These are phyloP conservation scores for Microtus pennsylvanicus DNA, from an alignment of 2,113 vertebrate species.

Conservation along the genomic window DNA sequence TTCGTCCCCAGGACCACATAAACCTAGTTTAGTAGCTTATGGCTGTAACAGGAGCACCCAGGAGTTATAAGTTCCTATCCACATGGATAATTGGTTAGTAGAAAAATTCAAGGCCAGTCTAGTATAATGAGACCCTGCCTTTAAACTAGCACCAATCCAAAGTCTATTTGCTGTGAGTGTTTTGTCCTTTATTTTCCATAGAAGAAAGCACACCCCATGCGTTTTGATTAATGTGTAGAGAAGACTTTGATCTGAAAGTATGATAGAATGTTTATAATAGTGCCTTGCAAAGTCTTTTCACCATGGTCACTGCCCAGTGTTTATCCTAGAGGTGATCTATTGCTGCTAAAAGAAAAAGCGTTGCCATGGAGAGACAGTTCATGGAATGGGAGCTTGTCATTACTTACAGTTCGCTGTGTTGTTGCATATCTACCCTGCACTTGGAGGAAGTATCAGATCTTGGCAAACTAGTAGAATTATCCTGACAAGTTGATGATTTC, in stretches of 20 bases:
- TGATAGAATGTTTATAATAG: background rate
- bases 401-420: background rate
- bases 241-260: background rate
- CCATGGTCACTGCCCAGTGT: no score
- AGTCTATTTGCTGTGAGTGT: no score
- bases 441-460: background rate
- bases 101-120: background rate
- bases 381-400: no score
- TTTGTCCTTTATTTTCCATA: background rate
- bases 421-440: background rate
- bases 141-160: background rate
- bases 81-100: background rate
- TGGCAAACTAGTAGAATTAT: background rate
- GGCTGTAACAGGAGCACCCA: background rate
- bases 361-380: background rate
- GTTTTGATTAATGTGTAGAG: background rate
- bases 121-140: background rate
- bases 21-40: background rate
- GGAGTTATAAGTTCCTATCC: background rate
- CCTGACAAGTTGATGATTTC: background rate
- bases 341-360: background rate
- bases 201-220: background rate
- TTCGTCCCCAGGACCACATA: no score
- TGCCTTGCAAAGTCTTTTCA: background rate
- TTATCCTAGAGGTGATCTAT: background rate